Base-by-base conservation (phyloP, 1,140 invertebrate genomes). In the Tetramorium parvispinum region DNA sequence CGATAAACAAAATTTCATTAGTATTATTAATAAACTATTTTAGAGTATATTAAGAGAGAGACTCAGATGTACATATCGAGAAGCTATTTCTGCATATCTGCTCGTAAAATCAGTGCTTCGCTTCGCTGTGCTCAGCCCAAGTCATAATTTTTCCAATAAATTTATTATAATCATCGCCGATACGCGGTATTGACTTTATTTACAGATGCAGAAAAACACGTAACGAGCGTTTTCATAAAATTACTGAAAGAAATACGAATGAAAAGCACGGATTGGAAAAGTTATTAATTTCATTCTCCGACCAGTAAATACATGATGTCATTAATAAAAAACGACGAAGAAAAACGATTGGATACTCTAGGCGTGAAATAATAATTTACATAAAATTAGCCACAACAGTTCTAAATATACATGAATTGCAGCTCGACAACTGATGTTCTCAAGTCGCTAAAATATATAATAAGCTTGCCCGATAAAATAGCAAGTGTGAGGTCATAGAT, bases 401-500 rank as follows among this genome's bases (percentile, higher is more conserved):
- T 73, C 61, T 83, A 83, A 59, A 83, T 83, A 73, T 18, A 68
- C 6, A 51, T 18, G 24, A 21, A 59, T 82, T 32, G n/a, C 21
- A 46, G 18, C 7, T 0, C 7, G 27, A 49, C 5, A 21, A 11
- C 40, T 8, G 68, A 46, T 59, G 46, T 75, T 16, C 13, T 21
- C 37, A 16, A 27, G 2, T 24, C 24, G 27, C 57, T 73, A 75
- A 83, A 73, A n/a, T 51, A 37, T 75, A 32, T n/a, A 53, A 71
- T 68, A 57, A 8, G 37, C 40, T 55, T 73, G 13, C n/a, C n/a
- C 18, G 68, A 75, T 59, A 73, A 83, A 83, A 73, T 73, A 32
- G 53, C 68, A 73, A 75, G 79, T 66, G 79, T 66, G 40, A 32
- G 16, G 73, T 51, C 18, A 53, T 46, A 53, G 73, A 85, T 79